Conservation (phyloP, 1,140 invertebrate species). For the Araneus ventricosus region DNA sequence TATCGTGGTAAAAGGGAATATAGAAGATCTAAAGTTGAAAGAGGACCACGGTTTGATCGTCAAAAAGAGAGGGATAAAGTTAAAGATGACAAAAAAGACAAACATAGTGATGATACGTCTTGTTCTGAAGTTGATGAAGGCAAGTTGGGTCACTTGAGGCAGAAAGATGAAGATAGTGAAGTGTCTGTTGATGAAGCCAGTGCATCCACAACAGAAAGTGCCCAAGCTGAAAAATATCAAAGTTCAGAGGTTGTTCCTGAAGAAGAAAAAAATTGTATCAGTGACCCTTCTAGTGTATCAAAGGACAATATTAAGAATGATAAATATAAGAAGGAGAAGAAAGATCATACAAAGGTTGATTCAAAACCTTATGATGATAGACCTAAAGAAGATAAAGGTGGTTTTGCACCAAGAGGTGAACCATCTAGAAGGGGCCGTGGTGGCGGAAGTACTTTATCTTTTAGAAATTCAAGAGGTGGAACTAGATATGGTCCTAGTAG, state of each 20-base stretch:
- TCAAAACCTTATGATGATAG: slow-evolving; percentile 50
- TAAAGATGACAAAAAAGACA: slow-evolving; percentile 73
- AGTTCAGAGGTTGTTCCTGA: background rate
- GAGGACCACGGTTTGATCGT: slow-evolving; percentile 77
- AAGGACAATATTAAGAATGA: slow-evolving; percentile 75
- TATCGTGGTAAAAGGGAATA: slow-evolving; percentile 77
- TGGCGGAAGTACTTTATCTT: slow-evolving; percentile 77
- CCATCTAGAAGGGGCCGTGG: slow-evolving; percentile 87
- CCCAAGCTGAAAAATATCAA: slow-evolving; percentile 73
- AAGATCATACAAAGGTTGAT: slow-evolving; percentile 61
- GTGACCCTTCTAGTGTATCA: slow-evolving; percentile 28
- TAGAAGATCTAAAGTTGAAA: slow-evolving; percentile 77
- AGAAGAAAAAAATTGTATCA: slow-evolving; percentile 69
- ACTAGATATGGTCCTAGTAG: slow-evolving; percentile 81
- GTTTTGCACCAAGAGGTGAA: slow-evolving; percentile 90
- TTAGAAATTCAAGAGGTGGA: slow-evolving; percentile 80
- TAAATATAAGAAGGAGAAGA: slow-evolving; percentile 71
- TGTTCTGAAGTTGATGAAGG: slow-evolving; percentile 77
- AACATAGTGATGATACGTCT: slow-evolving; percentile 77
- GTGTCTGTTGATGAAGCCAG: slow-evolving; percentile 79
- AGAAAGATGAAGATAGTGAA: slow-evolving; percentile 80
- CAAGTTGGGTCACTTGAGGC: slow-evolving; percentile 77
- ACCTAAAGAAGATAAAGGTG: slow-evolving; percentile 73
- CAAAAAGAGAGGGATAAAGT: slow-evolving; percentile 73
- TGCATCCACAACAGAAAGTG: slow-evolving; percentile 77